Conservation (phyloP, 1,140 invertebrate genomes). For the Pseudomyrmex flavicornis region DNA sequence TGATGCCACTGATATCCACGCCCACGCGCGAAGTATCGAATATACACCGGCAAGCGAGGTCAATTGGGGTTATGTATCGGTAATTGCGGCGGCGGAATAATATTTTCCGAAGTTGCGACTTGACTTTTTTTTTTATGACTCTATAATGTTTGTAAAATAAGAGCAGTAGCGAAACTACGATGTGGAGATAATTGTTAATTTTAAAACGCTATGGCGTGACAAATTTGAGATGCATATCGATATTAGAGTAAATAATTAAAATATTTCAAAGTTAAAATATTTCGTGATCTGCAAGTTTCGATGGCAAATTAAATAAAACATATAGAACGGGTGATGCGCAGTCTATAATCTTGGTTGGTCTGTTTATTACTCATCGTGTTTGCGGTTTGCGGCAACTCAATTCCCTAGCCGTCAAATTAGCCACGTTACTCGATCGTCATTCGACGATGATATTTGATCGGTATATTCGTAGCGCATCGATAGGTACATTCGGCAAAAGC, state of each 20-base stretch:
- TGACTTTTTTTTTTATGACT: neutral
- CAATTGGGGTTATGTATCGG: constrained; percentile 22
- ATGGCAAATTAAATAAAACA: neutral
- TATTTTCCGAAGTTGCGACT: constrained; percentile 11
- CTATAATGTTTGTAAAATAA: neutral
- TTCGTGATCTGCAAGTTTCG: neutral
- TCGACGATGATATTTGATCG: neutral
- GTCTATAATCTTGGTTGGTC: neutral
- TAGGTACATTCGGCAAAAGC: constrained; percentile 27
- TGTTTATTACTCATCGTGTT: neutral
- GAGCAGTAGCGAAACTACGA: neutral
- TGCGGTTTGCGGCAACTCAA: too few relatives aligned
- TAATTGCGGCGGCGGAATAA: neutral
- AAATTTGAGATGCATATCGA: neutral
- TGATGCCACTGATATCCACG: constrained; percentile 41
- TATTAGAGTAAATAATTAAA: neutral
- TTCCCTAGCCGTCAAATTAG: too few relatives aligned
- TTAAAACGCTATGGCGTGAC: neutral
- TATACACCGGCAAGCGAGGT: constrained; percentile 7
- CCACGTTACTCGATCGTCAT: neutral
- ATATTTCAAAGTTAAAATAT: neutral
- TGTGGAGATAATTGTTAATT: neutral
- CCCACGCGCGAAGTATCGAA: constrained; percentile 27
- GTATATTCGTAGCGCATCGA: constrained; percentile 22
- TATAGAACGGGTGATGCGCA: neutral